Percentiles rank a stretch among this genome's conserved stretches.
phyloP scores from a whole-genome alignment of 2,888 invertebrate genomes.

The Cordylochernes scorpioides region DNA sequence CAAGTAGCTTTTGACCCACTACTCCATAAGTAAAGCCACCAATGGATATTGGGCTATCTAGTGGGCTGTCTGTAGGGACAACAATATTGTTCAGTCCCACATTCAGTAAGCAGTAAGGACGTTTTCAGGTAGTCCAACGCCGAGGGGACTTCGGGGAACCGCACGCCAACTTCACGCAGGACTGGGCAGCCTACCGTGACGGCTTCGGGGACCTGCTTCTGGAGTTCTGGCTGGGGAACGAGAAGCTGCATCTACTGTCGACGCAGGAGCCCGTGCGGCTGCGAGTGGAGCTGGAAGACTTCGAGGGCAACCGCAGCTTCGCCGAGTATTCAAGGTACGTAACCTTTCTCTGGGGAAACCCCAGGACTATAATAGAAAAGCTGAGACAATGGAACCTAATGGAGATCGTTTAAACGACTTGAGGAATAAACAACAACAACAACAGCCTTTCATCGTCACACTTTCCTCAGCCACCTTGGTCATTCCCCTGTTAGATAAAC shows the following conservation, averaged over 20 bases:
- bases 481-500: too few species aligned
- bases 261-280: constrained; percentile 69
- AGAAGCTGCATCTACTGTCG: constrained; percentile 74
- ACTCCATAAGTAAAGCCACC: too few species aligned
- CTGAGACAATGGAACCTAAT: too few species aligned
- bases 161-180: constrained; percentile 63
- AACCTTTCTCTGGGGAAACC: too few species aligned
- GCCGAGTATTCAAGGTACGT: constrained; percentile 25
- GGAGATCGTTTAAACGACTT: too few species aligned
- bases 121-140: constrained; percentile 50
- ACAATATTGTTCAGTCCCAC: background rate
- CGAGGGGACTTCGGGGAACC: constrained; percentile 64
- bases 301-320: constrained; percentile 38
- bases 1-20: too few species aligned
- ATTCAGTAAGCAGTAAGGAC: background rate
- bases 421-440: too few species aligned
- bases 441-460: too few species aligned
- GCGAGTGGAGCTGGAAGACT: constrained; percentile 63
- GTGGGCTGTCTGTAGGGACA: too few species aligned
- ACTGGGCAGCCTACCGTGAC: constrained; percentile 75
- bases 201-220: constrained; percentile 69
- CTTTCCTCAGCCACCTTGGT: too few species aligned
- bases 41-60: too few species aligned
- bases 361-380: too few species aligned
- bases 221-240: constrained; percentile 77